Base-by-base conservation (phyloP, 2,797 vertebrate species). In the Adrianichthys oophorus region DNA sequence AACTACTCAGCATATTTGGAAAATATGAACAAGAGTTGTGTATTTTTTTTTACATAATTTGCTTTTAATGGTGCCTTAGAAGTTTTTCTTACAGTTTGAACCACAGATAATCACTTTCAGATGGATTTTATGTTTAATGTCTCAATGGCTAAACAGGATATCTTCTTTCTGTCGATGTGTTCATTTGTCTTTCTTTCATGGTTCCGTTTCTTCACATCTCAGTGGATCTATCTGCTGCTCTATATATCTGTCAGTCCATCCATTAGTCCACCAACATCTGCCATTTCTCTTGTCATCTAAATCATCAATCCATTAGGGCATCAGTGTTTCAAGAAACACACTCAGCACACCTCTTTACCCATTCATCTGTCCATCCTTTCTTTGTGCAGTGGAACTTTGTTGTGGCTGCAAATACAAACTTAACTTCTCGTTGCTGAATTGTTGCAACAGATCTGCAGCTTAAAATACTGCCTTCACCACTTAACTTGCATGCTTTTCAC, bases 231-330 rank as follows among this genome's bases (percentile, higher is more conserved):
- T 76, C 72, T 51, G 56, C 70, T 61, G 53, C 55, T 72, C 72
- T 57, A 69, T 85, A 76, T 26, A 68, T 90, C 86, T 81, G 80
- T 87, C 84, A 84, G 73, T 82, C 80, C 64, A 10, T 70, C 78
- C 73, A 85, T 88, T 87, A 80, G 84, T 79, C 77, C 56, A 37
- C 15, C 71, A 41, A 66, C 65, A 69, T 79, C 75, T 87, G 77
- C 85, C 82, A 78, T 78, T 85, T 62, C 70, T 72, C 75, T 60
- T 84, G 86, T 86, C 87, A 80, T 79, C 83, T 78, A 74, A 85
- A 85, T 80, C 72, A 84, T 85, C 76, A 54, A n/a, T 77, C 80
- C 71, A 74, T 83, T 74, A 75, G 79, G 58, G 65, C 80, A 81
- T 87, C 78, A 49, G 17, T 88, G 83, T 87, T 80, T 89, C 82